A percentile compares a stretch with the other conserved stretches of the same genome.
phyloP scores from a whole-genome alignment of 2,113 vertebrate species.

The Otis tarda region DNA sequence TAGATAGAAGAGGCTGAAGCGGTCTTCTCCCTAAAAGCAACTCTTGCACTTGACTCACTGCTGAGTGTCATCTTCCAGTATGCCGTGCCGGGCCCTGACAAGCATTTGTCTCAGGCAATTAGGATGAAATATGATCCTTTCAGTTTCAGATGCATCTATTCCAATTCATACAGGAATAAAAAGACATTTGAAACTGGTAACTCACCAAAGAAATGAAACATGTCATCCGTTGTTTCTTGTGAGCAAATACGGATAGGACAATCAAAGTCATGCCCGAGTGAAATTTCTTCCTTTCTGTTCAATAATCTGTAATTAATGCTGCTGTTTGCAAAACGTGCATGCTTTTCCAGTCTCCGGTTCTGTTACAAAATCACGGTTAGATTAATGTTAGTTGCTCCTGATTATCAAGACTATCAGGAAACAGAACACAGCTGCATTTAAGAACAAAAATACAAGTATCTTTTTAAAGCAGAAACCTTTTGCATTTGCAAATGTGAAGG shows the following conservation, averaged over 20 bases:
- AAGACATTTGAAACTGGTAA: neutral
- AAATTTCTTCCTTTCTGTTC: neutral
- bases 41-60: neutral
- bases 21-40: neutral
- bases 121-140: neutral
- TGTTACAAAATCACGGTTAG: neutral
- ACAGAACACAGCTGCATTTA: neutral
- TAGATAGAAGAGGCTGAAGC: neutral
- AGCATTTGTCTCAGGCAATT: neutral
- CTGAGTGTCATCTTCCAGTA: neutral
- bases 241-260: neutral
- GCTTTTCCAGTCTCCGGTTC: neutral
- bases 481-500: neutral
- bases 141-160: neutral
- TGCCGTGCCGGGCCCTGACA: neutral
- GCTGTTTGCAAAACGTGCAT: neutral
- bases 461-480: neutral
- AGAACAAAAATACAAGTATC: neutral
- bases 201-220: neutral
- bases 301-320: neutral
- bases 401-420: neutral
- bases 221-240: neutral
- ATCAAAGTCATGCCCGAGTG: neutral
- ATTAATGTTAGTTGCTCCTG: neutral
- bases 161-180: neutral